Base-by-base conservation (phyloP, 1,140 invertebrate species). In the Listronotus oregonensis region DNA sequence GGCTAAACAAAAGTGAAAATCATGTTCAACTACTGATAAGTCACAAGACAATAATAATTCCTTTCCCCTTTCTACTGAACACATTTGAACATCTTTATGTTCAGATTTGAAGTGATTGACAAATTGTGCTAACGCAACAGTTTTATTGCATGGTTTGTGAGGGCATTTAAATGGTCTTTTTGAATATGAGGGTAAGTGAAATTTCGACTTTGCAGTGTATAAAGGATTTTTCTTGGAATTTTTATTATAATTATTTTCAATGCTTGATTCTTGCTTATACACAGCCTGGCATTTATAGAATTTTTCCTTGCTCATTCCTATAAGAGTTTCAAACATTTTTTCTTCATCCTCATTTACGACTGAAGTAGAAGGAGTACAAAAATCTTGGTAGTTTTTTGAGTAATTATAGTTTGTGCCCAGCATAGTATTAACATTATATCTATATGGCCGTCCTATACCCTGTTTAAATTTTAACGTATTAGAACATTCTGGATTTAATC, bases 61-160 rank as follows among this genome's bases (percentile, higher is more conserved):
- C 62, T 70, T 74, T 3, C 69, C 70, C 43, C 69, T 68, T 63
- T 72, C 71, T 8, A 70, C 47, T 1, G 55, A 32, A 46, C 59
- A 76, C 18, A 59, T 66, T 15, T 58, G 62, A 5, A 77, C 68
- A 37, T 75, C 69, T 12, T 68, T 57, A 44, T 78, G 76, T 40
- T 78, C 76, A 17, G 71, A 70, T 52, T 73, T 75, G 56, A 76
- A 78, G 56, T 78, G 76, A 17, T 55, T 72, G 15, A 71, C 64
- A 37, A 78, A 75, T 6, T 73, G 69, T 5, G 76, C 75, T n/a
- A 73, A 49, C 3, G 76, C 73, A 11, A 78, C 68, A 21, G 73
- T 73, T 58, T 76, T 76, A 42, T 67, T 64, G 49, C 76, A 78
- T 9, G 57, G 65, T 31, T 72, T 70, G 47, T 78, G 75, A 8